Base-by-base conservation (phyloP, 2,888 invertebrate genomes). In the Folsomia manolachei region DNA sequence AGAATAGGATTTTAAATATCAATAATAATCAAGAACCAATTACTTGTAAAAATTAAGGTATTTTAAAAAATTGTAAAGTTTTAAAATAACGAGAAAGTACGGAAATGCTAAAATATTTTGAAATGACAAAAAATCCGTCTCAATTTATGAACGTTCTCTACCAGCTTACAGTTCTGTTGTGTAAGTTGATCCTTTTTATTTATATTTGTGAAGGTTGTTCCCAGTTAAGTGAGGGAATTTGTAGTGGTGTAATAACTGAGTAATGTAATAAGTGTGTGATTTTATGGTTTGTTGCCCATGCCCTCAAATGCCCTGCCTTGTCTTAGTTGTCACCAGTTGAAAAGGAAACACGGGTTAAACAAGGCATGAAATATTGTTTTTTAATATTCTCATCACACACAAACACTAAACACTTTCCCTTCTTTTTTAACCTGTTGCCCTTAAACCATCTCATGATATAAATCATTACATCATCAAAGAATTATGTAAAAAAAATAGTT, bases 281-380 rank as follows among this genome's bases (percentile, higher is more conserved):
- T 39, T 39, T 39, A 39, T 39, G 39, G 39, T 39, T 39, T 39
- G 39, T 39, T 39, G 39, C 39, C 39, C n/a, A n/a, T n/a, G n/a
- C n/a, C n/a, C n/a, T n/a, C n/a, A n/a, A n/a, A n/a, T n/a, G n/a
- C 14, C 39, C 39, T 14, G 7, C 4, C 56, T 56, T 56, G 56
- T 39, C 39, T 39, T 39, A 56, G 11, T 56, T 19, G 21, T 56
- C 18, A 52, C 67, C 63, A 26, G 63, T 63, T 69, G 63, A 61
- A 71, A 51, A 66, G 77, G 77, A 77, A 77, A 75, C 73, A 77
- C 75, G 77, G 77, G 73, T 66, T 64, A 25, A 69, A 69, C 69
- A 62, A 69, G 69, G 61, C 62, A 39, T 69, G 69, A 69, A 69
- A 69, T 69, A 69, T 69, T 18, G 68, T 25, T 26, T 68, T 68